Conservation (phyloP, 2,888 invertebrate species). For the Petrolisthes manimaculis region DNA sequence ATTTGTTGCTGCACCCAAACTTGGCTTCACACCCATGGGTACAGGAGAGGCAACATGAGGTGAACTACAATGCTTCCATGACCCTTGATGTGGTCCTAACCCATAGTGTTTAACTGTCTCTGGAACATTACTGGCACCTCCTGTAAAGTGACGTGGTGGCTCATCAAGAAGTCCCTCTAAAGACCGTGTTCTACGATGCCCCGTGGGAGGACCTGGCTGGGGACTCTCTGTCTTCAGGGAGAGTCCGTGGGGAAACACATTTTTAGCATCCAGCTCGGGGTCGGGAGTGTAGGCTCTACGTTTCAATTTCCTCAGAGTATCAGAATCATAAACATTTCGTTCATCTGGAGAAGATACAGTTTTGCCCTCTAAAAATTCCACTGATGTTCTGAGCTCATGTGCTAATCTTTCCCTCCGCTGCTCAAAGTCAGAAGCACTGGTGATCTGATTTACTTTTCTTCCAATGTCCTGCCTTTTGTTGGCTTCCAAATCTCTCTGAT, state of each 20-base stretch:
- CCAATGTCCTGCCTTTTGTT: conserved; percentile 66
- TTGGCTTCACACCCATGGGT: conserved; percentile 9
- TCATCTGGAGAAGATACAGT: conserved; percentile 62
- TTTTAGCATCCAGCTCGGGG: conserved; percentile 60
- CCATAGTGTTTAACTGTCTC: conserved; percentile 6
- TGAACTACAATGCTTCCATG: conserved; percentile 11
- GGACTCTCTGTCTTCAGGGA: conserved; percentile 55
- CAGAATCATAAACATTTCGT: conserved; percentile 64
- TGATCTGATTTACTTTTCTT: conserved; percentile 65
- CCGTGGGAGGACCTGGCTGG: conserved; percentile 33
- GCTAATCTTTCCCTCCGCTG: conserved; percentile 59
- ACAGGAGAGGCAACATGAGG: conserved; percentile 20
- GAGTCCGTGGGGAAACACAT: conserved; percentile 64
- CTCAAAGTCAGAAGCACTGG: conserved; percentile 54
- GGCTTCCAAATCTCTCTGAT: conserved; percentile 65
- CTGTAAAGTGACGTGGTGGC: conserved; percentile 40
- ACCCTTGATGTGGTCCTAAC: conserved; percentile 26
- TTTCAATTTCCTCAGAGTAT: conserved; percentile 62
- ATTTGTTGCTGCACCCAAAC: conserved; percentile 11
- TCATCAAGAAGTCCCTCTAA: conserved; percentile 66
- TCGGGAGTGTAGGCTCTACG: conserved; percentile 62
- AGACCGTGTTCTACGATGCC: conserved; percentile 65
- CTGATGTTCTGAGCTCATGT: conserved; percentile 57
- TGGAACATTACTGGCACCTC: conserved; percentile 33
- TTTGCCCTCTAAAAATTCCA: conserved; percentile 62